phyloP scores from a whole-genome alignment of 1,140 invertebrate species.

The Vollenhovia emeryi region DNA sequence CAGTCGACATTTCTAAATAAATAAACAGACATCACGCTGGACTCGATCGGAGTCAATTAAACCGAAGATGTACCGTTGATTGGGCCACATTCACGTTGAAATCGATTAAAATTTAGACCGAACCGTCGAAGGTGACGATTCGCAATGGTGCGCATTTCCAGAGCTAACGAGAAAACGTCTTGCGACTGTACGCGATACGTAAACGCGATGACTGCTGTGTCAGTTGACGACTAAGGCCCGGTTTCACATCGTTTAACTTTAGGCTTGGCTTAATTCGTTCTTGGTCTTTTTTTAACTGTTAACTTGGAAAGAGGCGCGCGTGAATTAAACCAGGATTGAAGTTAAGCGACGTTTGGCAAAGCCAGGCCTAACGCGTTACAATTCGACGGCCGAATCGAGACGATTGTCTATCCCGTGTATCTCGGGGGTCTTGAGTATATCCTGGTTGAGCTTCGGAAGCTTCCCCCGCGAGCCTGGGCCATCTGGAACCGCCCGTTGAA shows the following conservation, averaged over 20 bases:
- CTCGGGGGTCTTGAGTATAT: not conserved
- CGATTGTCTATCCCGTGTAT: slow-evolving; percentile 20
- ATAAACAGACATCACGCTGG: not conserved
- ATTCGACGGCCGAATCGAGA: not conserved
- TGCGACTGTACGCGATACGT: slow-evolving; percentile 1
- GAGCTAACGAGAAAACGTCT: slow-evolving; percentile 19
- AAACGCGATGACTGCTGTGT: not conserved
- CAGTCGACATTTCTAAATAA: not conserved
- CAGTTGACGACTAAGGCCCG: slow-evolving; percentile 6
- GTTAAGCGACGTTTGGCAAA: too few species aligned
- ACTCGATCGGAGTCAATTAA: not conserved
- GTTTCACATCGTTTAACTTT: too few species aligned
- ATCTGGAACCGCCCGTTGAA: slow-evolving; percentile 2
- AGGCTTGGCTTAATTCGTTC: too few species aligned
- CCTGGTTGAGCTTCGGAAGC: not conserved
- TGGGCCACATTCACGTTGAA: too few species aligned
- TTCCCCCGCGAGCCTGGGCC: not conserved
- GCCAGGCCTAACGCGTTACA: too few species aligned
- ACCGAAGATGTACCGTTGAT: not conserved
- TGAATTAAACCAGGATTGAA: too few species aligned
- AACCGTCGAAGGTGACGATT: not conserved
- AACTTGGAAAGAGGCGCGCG: too few species aligned
- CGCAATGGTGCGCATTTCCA: not conserved
- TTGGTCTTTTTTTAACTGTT: too few species aligned
- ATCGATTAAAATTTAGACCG: not conserved